Evolutionary conservation across 2,113 vertebrate genomes (phyloP).

Genomic region (Laticauda colubrina): DNA sequence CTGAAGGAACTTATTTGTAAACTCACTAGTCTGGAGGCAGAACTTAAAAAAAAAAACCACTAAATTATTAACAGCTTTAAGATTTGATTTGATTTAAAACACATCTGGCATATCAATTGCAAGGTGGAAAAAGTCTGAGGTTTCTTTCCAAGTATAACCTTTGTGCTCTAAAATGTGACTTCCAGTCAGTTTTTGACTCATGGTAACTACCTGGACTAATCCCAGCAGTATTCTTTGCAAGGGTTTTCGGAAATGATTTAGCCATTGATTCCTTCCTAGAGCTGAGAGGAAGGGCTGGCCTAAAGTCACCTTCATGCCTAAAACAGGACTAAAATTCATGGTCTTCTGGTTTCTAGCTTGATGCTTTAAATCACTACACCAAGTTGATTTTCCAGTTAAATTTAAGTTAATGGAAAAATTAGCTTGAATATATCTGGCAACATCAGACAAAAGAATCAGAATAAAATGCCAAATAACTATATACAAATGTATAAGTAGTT

Average conservation of each 20-base stretch:
- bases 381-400: background rate
- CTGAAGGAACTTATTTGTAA: background rate
- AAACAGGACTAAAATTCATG: background rate
- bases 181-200: background rate
- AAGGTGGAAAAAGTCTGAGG: background rate
- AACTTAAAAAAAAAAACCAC: background rate
- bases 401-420: background rate
- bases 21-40: background rate
- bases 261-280: background rate
- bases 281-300: background rate
- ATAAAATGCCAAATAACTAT: background rate
- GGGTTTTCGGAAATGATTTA: background rate
- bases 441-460: background rate
- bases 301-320: background rate
- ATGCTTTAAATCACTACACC: background rate
- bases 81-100: background rate
- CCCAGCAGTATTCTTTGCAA: background rate
- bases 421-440: background rate
- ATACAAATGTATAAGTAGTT: background rate
- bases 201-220: background rate
- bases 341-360: background rate
- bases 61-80: background rate
- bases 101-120: background rate
- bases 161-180: background rate
- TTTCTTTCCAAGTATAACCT: background rate